A percentile compares a stretch with the other conserved stretches of the same genome.
Conservation (phyloP, 2,797 vertebrate genomes). For the Pseudochaenichthys georgianus region DNA sequence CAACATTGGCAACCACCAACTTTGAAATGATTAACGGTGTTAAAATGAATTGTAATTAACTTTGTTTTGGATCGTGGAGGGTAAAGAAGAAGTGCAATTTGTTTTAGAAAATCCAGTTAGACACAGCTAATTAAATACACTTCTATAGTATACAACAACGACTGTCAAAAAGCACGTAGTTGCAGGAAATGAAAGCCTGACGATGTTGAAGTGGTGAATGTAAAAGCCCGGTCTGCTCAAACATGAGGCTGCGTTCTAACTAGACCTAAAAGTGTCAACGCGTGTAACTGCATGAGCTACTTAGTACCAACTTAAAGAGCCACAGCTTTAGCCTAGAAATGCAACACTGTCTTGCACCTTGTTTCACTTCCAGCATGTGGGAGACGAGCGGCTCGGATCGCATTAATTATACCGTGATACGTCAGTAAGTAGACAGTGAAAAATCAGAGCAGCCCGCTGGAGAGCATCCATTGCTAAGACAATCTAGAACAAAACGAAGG, state of each 20-base stretch:
- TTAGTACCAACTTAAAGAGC: background rate
- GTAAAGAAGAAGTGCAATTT: constrained; percentile 4
- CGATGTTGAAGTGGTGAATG: background rate
- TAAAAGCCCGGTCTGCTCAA: constrained; percentile 3
- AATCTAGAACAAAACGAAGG: background rate
- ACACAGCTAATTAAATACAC: background rate
- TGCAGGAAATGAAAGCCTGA: constrained; percentile 6
- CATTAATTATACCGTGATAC: constrained; percentile 51
- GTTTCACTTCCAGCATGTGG: background rate
- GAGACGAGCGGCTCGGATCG: constrained; percentile 26
- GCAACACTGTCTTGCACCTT: background rate
- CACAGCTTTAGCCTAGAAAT: background rate
- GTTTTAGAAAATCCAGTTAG: constrained; percentile 2
- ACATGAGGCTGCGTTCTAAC: background rate
- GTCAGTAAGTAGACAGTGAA: constrained; percentile 36
- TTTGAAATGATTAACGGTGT: background rate
- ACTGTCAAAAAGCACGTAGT: constrained; percentile 31
- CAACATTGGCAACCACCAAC: background rate
- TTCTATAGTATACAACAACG: background rate
- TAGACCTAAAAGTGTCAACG: constrained; percentile 3
- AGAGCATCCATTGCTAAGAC: constrained; percentile 15
- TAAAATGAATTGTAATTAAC: background rate
- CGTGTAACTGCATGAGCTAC: no score
- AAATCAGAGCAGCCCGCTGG: constrained; percentile 35
- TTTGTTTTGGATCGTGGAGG: background rate